These are phyloP conservation scores for Chaetophractus vellerosus DNA, from an alignment of 2,797 vertebrate species.

Conservation along the genomic window DNA sequence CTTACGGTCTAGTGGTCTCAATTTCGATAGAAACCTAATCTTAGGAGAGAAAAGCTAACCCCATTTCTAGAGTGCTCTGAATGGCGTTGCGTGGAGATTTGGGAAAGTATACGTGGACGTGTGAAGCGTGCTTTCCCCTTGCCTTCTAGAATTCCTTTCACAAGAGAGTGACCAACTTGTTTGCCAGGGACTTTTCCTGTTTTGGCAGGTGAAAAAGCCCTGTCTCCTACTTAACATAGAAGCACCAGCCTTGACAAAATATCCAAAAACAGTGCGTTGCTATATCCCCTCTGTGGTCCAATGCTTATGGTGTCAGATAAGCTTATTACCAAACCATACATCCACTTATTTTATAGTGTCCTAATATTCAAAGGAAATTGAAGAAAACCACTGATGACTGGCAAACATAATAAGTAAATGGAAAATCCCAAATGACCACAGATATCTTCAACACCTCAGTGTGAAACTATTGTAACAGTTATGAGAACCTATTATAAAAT, in stretches of 20 bases:
- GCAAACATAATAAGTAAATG: no score
- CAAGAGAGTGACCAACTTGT: background rate
- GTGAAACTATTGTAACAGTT: no score
- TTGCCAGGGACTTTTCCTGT: background rate
- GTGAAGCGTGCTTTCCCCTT: no score
- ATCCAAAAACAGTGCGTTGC: background rate
- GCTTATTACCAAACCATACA: background rate
- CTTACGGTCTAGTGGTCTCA: no score
- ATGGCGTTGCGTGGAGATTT: background rate
- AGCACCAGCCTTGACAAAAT: background rate
- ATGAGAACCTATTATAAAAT: background rate
- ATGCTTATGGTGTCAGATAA: background rate
- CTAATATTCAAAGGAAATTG: background rate
- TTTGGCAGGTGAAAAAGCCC: background rate
- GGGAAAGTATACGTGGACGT: no score
- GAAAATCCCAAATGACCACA: background rate
- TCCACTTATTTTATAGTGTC: background rate
- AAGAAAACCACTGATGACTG: background rate
- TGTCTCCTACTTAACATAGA: background rate
- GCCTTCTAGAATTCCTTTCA: background rate
- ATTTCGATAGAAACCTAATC: background rate
- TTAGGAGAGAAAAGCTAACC: background rate
- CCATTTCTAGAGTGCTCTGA: background rate
- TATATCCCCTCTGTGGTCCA: rapidly evolving
- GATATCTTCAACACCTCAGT: background rate